phyloP scores from a whole-genome alignment of 1,140 invertebrate genomes.

The Mylabris phalerata region DNA sequence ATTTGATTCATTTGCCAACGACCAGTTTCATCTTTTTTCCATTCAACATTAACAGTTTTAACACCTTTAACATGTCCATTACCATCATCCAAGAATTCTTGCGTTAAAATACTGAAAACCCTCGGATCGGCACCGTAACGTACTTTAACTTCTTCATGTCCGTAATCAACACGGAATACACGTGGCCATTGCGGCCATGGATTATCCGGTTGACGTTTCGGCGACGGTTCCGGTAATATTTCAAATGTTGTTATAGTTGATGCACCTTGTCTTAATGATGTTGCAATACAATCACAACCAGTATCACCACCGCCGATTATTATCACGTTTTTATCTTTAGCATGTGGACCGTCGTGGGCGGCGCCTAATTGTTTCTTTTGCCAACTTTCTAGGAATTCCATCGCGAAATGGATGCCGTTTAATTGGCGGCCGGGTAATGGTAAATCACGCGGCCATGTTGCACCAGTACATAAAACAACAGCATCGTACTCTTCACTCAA shows the following conservation, averaged over 20 bases:
- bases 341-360: conserved; percentile 52
- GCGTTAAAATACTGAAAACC: conserved; percentile 87
- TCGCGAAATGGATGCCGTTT: conserved; percentile 91
- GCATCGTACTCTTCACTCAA: conserved; percentile 70
- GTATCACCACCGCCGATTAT: conserved; percentile 98
- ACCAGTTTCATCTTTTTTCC: conserved; percentile 87
- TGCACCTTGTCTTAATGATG: conserved; percentile 94
- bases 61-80: conserved; percentile 86
- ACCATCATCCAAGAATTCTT: conserved; percentile 90
- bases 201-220: conserved; percentile 72
- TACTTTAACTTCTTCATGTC: conserved; percentile 86
- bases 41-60: conserved; percentile 83
- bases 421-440: conserved; percentile 58
- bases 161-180: conserved; percentile 96
- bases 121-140: conserved; percentile 91
- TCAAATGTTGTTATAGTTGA: conserved; percentile 95
- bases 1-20: conserved; percentile 93
- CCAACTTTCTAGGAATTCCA: conserved; percentile 95
- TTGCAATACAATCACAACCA: conserved; percentile 99
- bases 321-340: conserved; percentile 92
- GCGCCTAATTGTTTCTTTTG: conserved; percentile 89
- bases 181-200: conserved; percentile 98
- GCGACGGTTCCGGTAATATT: conserved; percentile 89
- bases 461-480: conserved; percentile 83
- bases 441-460: conserved; percentile 93